These are phyloP conservation scores for Macrosoma leucophasiata DNA, from an alignment of 2,888 invertebrate species.

Conservation along the genomic window DNA sequence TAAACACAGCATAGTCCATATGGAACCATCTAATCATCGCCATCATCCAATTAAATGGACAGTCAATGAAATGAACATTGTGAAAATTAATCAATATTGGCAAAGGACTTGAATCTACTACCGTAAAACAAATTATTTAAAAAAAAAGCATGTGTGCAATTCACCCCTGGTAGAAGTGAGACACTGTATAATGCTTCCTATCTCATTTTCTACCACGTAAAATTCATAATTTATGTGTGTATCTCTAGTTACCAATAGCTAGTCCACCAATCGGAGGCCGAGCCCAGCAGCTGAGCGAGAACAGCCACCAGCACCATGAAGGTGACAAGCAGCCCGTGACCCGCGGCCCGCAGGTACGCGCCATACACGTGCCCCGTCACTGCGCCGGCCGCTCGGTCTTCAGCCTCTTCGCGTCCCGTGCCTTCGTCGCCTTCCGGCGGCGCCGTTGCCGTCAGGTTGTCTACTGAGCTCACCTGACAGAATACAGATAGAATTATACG, in stretches of 20 bases:
- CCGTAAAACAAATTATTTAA: no score
- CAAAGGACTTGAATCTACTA: no score
- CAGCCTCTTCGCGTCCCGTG: conserved; percentile 74
- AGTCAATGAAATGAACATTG: no score
- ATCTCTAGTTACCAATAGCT: conserved; percentile 80
- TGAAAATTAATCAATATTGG: no score
- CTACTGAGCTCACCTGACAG: conserved; percentile 72
- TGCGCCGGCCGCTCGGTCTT: conserved; percentile 77
- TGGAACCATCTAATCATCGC: no score
- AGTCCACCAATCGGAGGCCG: conserved; percentile 86
- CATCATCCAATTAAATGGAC: no score
- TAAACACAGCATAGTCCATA: no score
- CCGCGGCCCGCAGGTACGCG: conserved; percentile 83
- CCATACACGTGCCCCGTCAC: conserved; percentile 78
- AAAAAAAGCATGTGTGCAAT: no score
- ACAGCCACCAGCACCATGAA: conserved; percentile 78
- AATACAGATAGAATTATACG: conserved; percentile 18
- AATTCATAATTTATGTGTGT: no score
- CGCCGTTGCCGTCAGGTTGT: conserved; percentile 67
- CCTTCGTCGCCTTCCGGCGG: conserved; percentile 65
- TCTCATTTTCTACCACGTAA: no score
- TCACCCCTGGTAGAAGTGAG: no score
- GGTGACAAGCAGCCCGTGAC: conserved; percentile 76
- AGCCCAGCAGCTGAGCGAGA: conserved; percentile 81
- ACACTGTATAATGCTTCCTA: no score